A percentile compares a stretch with the other conserved stretches of the same genome.
phyloP scores from a whole-genome alignment of 2,113 vertebrate species.

The Oriolus oriolus region DNA sequence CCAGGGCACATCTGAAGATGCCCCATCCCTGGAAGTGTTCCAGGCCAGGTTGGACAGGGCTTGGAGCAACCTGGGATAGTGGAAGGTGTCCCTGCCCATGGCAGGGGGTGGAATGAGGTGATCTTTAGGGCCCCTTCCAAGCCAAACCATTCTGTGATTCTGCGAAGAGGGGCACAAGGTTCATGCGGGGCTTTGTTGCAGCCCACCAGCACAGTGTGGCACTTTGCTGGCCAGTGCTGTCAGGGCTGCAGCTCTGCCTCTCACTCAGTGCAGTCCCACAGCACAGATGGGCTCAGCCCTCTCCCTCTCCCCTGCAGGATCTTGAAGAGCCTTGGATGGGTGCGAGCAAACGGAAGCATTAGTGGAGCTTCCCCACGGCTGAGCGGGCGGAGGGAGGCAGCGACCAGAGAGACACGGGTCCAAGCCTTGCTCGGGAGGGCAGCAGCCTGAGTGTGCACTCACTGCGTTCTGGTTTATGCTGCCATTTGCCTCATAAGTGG shows the following conservation, averaged over 20 bases:
- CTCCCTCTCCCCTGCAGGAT: accelerated
- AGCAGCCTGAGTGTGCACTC: background rate
- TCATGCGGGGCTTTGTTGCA: accelerated
- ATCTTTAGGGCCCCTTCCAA: too few species aligned
- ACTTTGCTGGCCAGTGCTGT: background rate
- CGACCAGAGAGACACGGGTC: background rate
- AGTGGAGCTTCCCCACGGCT: background rate
- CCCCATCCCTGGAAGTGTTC: background rate
- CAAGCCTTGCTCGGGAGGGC: background rate
- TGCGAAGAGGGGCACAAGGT: too few species aligned
- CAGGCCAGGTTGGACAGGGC: accelerated
- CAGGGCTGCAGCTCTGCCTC: background rate
- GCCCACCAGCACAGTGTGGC: background rate
- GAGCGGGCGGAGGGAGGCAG: background rate
- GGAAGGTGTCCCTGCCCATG: background rate
- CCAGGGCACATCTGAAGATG: background rate
- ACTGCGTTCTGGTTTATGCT: background rate
- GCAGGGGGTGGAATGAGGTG: accelerated
- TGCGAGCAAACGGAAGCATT: background rate
- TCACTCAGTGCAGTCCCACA: background rate
- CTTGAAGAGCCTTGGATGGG: background rate
- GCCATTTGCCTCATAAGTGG: background rate
- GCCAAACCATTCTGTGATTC: background rate
- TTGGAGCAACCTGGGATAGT: background rate
- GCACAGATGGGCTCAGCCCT: background rate